Conservation (phyloP, 2,888 invertebrate genomes). For the Tetrapedia diversipes region DNA sequence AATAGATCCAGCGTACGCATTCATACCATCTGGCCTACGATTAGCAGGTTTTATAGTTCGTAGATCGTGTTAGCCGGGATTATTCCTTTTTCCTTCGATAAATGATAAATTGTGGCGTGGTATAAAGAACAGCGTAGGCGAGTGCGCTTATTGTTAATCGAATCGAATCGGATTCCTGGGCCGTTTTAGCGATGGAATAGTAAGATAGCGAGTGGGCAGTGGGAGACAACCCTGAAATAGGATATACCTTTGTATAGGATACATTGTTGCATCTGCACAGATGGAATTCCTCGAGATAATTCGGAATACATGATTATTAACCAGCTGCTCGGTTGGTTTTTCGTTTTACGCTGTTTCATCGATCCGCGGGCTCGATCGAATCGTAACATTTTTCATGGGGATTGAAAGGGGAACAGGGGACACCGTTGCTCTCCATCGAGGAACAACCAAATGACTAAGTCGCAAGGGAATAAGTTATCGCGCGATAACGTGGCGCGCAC, state of each 20-base stretch:
- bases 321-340: slow-evolving; percentile 17
- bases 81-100: neutral
- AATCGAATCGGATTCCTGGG: slow-evolving; percentile 19
- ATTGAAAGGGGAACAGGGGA: neutral
- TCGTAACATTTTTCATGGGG: neutral
- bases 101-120: slow-evolving; percentile 18
- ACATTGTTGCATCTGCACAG: slow-evolving; percentile 23
- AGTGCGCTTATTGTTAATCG: slow-evolving; percentile 23
- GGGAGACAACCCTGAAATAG: slow-evolving; percentile 63
- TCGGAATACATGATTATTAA: slow-evolving; percentile 52
- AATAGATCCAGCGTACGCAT: slow-evolving; percentile 5
- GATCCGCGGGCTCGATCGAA: neutral
- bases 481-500: neutral
- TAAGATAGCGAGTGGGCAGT: slow-evolving; percentile 62
- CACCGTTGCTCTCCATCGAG: neutral
- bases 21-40: neutral
- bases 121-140: slow-evolving; percentile 32
- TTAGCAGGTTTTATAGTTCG: neutral
- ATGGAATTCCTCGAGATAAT: slow-evolving; percentile 50
- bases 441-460: neutral
- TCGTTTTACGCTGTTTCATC: slow-evolving; percentile 19
- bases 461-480: neutral
- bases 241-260: slow-evolving; percentile 40
- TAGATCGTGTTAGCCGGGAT: slow-evolving; percentile 6
- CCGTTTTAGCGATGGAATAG: slow-evolving; percentile 26